These are phyloP conservation scores for Actinernus sp. DNA, from an alignment of 92 coral and sea anemone genomes.

Conservation along the genomic window DNA sequence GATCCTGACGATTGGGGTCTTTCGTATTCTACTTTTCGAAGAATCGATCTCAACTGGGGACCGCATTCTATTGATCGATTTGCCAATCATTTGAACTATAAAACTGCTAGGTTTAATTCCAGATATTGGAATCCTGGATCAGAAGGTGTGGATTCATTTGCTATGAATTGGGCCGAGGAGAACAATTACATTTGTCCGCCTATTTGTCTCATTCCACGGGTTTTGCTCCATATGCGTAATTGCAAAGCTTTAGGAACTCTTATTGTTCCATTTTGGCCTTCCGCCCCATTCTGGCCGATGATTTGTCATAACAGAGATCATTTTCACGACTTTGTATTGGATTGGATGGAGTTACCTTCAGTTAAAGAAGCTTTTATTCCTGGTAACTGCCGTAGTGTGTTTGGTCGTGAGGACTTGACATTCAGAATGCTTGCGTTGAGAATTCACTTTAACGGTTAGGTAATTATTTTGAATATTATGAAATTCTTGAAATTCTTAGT, in stretches of 20 bases:
- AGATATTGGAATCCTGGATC: constrained; percentile 59
- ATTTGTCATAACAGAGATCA: background rate
- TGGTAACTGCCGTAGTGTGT: background rate
- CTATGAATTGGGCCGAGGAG: constrained; percentile 32
- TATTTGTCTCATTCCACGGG: constrained; percentile 37
- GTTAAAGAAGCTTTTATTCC: background rate
- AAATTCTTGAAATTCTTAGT: no score
- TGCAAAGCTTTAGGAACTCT: constrained; percentile 37
- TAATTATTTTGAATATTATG: no score
- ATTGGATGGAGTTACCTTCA: background rate
- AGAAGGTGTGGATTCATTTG: constrained; percentile 48
- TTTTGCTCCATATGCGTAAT: constrained; percentile 23
- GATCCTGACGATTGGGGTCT: constrained; percentile 56
- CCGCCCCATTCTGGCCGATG: constrained; percentile 27
- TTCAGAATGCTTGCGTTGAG: constrained; percentile 1
- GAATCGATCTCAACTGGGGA: constrained; percentile 46
- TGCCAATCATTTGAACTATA: constrained; percentile 39
- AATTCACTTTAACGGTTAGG: no score
- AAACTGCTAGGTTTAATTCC: constrained; percentile 43
- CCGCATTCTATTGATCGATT: constrained; percentile 62
- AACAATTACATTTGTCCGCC: constrained; percentile 51
- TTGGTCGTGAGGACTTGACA: background rate
- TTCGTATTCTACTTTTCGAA: constrained; percentile 11
- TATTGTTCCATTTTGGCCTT: constrained; percentile 34
- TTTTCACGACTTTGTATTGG: background rate